These are phyloP conservation scores for Bungarus multicinctus DNA, from an alignment of 2,113 vertebrate species.

Conservation along the genomic window DNA sequence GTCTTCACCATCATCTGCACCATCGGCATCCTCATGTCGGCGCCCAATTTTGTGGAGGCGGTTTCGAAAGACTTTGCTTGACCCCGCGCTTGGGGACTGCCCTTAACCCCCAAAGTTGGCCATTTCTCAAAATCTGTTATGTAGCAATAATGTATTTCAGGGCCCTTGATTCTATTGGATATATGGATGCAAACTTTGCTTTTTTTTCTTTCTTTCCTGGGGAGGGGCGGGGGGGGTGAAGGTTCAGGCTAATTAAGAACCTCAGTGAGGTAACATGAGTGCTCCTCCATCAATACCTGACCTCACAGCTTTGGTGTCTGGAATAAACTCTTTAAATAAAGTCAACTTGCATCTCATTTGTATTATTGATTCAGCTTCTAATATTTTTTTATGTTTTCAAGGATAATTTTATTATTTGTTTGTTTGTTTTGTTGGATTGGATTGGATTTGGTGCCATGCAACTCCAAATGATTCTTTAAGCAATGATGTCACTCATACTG, in stretches of 20 bases:
- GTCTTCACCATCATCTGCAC: slow-evolving; percentile 92
- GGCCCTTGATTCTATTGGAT: neutral
- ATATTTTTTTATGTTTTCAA: neutral
- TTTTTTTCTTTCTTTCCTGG: neutral
- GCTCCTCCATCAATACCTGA: neutral
- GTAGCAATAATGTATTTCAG: slow-evolving; percentile 28
- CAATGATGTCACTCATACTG: neutral
- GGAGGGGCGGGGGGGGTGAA: neutral
- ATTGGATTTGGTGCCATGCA: neutral
- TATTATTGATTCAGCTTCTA: neutral
- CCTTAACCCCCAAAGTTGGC: neutral
- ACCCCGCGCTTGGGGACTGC: slow-evolving; percentile 3
- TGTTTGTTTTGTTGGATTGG: neutral
- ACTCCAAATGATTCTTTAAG: neutral
- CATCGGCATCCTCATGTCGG: slow-evolving; percentile 93
- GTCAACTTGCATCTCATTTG: neutral
- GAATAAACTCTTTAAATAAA: slow-evolving; percentile 29
- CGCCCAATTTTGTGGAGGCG: slow-evolving; percentile 90
- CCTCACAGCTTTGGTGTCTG: neutral
- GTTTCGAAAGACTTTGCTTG: slow-evolving; percentile 91
- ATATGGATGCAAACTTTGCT: neutral
- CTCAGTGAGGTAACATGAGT: neutral
- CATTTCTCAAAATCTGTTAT: slow-evolving; percentile 27
- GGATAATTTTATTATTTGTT: neutral
- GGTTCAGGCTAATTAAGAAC: neutral